These are phyloP conservation scores for Orientallactaga bullata DNA, from an alignment of 2,113 vertebrate genomes.

Conservation along the genomic window DNA sequence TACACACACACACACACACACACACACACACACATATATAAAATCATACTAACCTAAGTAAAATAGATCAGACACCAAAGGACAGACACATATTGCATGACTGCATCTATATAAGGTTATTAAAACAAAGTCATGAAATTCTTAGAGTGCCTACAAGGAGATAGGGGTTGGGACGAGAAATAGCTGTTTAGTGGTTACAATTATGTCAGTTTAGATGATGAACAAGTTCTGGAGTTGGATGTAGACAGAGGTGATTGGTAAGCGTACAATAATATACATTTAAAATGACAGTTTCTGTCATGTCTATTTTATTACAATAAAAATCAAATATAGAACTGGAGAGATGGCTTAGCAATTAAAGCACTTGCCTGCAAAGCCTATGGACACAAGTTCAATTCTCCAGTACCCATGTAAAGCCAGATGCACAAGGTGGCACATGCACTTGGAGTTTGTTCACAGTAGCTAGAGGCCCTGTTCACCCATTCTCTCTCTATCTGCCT, in stretches of 20 bases:
- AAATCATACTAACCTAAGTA: neutral
- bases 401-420: too few species aligned
- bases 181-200: neutral
- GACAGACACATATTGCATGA: neutral
- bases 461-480: too few species aligned
- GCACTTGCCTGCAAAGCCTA: too few species aligned
- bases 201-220: constrained; percentile 3
- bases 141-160: neutral
- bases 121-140: constrained; percentile 2
- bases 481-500: too few species aligned
- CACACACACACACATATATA: too few species aligned
- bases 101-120: neutral
- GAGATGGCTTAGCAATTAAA: too few species aligned
- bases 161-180: neutral
- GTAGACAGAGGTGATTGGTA: neutral
- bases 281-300: constrained; percentile 15
- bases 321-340: too few species aligned
- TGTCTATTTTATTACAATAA: neutral
- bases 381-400: too few species aligned
- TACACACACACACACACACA: too few species aligned
- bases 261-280: neutral
- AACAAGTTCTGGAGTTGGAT: neutral
- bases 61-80: constrained; percentile 39
- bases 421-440: too few species aligned
- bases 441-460: too few species aligned